Base-by-base conservation (phyloP, 1,140 invertebrate species). In the Battus philenor region DNA sequence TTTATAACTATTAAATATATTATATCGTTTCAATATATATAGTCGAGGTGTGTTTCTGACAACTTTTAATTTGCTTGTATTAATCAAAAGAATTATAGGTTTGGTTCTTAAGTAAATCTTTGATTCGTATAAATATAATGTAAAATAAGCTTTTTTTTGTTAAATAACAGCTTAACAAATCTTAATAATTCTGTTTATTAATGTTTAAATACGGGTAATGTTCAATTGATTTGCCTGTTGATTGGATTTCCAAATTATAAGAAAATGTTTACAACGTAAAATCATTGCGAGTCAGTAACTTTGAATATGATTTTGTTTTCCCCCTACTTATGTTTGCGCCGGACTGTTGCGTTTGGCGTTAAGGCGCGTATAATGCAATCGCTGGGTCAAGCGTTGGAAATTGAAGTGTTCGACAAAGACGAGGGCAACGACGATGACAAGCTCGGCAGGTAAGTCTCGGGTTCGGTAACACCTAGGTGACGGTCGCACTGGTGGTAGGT, bases 351-450 rank as follows among this genome's bases (percentile, higher is more conserved):
- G 68, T 69, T 55, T 55, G 70, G 58, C 51, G 61, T 69, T 59
- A 61, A 85, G 79, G 81, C 79, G 72, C 79, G 75, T 60, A 63
- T 85, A 60, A 74, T 81, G 80, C 78, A 84, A 78, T 75, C 78
- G 52, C 47, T 80, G 66, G 93, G 93, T 61, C 94, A 95, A 87
- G 88, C 89, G 64, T 84, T 97, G 77, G 90, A 92, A 55, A 80
- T 97, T 56, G 90, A 91, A 63, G 79, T 97, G 49, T 92, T 90
- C 89, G 95, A 97, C 88, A 90, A 89, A 74, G 93, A 97, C 76
- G 95, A 97, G 75, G 90, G 93, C 38, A 94, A 91, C 70, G 91
- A 93, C 70, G 93, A 97, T 85, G 93, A 95, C 83, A 89, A 85
- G 63, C 88, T 95, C 50, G 94, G 94, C 83, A 94, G 92, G 93